Base-by-base conservation (phyloP, 1,140 invertebrate genomes). In the Agrilus planipennis region DNA sequence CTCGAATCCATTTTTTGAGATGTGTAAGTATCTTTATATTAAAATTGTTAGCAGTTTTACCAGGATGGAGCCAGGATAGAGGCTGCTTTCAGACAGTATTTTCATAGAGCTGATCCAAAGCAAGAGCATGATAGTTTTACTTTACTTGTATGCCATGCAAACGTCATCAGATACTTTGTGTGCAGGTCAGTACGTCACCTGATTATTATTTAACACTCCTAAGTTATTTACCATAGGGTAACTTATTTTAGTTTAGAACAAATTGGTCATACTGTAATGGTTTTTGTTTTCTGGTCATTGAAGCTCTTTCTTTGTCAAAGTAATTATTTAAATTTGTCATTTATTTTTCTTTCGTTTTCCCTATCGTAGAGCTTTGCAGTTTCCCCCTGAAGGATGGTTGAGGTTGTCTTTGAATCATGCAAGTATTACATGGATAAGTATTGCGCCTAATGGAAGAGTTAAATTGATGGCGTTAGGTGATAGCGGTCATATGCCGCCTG, bases 91-190 rank as follows among this genome's bases (percentile, higher is more conserved):
- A 69, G 92, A 32, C 81, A 84, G 52, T 92, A 95, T 65, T 87
- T 99, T 61, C 78, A 98, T 65, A 71, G 96, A 40, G 93, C 95
- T 14, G 66, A 75, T 34, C 73, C 79, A 2, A 64, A 70, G 3
- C 90, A 99, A 65, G 70, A 77, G 32, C 67, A 81, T 41, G 90
- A 97, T 60, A 77, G 77, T 4, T 93, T 88, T 61, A 95, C 95
- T 32, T 60, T 99, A 19, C 69, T 98, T 30, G 91, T 99, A 4
- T 98, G 93, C 49, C 95, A 99, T 68, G 93, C 88, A 10, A 99
- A 99, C 68, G 93, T 99, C 9, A 99, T 99, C 51, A 69, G 95
- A 42, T 99, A 95, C 66, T 95, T 98, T 67, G 80, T 95, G 12
- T 98, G 93, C 70, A 77, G 89, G 89, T 91, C 62, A 68, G 62